These are phyloP conservation scores for Tiphia femorata DNA, from an alignment of 2,888 invertebrate species.

Conservation along the genomic window DNA sequence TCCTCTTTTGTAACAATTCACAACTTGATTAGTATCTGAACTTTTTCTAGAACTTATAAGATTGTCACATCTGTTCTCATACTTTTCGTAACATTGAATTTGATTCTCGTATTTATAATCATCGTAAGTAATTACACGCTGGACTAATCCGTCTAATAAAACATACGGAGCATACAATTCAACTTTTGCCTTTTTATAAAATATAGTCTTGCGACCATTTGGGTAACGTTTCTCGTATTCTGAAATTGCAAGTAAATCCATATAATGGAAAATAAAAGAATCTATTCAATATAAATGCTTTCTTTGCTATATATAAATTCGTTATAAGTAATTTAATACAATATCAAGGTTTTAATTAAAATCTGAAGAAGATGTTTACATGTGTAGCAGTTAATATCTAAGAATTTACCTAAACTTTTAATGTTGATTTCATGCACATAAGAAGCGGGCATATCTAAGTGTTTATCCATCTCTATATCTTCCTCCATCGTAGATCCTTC, in stretches of 20 bases:
- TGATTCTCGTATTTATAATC: slow-evolving; percentile 73
- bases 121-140: slow-evolving; percentile 74
- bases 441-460: slow-evolving; percentile 81
- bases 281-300: too few species aligned
- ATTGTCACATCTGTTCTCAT: slow-evolving; percentile 75
- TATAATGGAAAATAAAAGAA: background rate
- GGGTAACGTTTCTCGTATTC: slow-evolving; percentile 82
- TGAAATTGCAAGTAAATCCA: slow-evolving; percentile 43
- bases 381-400: too few species aligned
- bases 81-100: slow-evolving; percentile 55
- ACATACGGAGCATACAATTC: slow-evolving; percentile 85
- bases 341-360: too few species aligned
- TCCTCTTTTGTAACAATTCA: slow-evolving; percentile 77
- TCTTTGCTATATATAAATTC: too few species aligned
- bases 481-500: slow-evolving; percentile 72
- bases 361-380: too few species aligned
- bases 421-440: slow-evolving; percentile 81
- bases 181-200: slow-evolving; percentile 81
- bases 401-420: slow-evolving; percentile 31
- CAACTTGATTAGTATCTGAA: slow-evolving; percentile 70
- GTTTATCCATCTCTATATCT: slow-evolving; percentile 72
- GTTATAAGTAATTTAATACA: too few species aligned
- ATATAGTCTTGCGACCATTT: slow-evolving; percentile 76
- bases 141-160: slow-evolving; percentile 79
- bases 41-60: slow-evolving; percentile 73